Base-by-base conservation (phyloP, 2,797 vertebrate species). In the Acanthurus leucopareius region DNA sequence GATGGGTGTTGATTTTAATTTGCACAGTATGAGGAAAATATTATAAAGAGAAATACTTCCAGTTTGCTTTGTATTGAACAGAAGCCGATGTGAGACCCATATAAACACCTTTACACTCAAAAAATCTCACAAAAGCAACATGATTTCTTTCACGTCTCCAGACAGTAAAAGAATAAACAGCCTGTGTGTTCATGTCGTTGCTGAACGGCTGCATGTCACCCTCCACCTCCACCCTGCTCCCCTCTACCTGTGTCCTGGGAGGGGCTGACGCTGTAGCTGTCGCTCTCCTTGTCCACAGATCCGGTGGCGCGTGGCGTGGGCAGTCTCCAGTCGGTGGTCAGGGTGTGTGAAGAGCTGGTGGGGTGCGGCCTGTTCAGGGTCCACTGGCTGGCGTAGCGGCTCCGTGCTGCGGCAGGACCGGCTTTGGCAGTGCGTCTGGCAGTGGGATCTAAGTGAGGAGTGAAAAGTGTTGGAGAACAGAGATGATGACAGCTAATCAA, bases 221-320 rank as follows among this genome's bases (percentile, higher is more conserved):
- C 25, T 25, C 25, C 52, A 22, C 25, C 25, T 25, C 25, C 52
- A 22, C 17, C 19, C 40, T 2, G 35, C 15, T 40, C 53, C 0
- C 14, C 42, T 49, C 44, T 89, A 99, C 98, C 98, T 96, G 98
- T 99, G 86, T 99, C 98, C 91, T 99, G 98, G 0, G 98, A 99
- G 10, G 98, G 98, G 91, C 98, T 99, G 94, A 99, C 98, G 0
- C 98, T 99, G 95, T 99, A 99, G 93, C 98, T 99, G 93, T 99
- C 98, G 0, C 98, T 99, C 85, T 99, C 98, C 88, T 99, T 99
- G 95, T 99, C 98, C 89, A 99, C 97, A 0, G 98, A 99, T 13
- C 98, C 98, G 0, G 97, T 90, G 20, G 97, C 97, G 1, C 97
- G 94, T 1, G 98, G 98, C 0, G 98, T 99, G 14, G 97, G 97